These are phyloP conservation scores for Geothlypis trichas DNA, from an alignment of 2,113 vertebrate genomes.

Conservation along the genomic window DNA sequence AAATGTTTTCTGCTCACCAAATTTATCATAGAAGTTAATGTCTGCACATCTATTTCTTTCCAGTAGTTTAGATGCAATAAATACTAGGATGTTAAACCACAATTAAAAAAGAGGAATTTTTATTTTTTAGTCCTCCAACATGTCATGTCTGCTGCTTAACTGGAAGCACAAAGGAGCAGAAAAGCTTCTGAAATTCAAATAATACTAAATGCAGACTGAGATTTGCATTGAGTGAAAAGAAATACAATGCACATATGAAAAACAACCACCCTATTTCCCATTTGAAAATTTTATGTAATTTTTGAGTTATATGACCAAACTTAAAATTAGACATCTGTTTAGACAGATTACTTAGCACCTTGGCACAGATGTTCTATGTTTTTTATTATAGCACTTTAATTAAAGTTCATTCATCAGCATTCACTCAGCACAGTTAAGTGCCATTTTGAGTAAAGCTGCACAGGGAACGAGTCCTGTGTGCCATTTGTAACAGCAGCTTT, in stretches of 20 bases:
- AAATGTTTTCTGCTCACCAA: not conserved
- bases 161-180: not conserved
- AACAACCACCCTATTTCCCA: not conserved
- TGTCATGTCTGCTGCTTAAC: not conserved
- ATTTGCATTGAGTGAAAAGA: not conserved
- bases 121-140: not conserved
- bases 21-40: not conserved
- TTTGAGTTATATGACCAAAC: not conserved
- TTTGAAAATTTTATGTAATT: not conserved
- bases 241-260: not conserved
- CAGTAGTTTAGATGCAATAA: not conserved
- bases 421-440: constrained; percentile 19
- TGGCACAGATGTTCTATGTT: constrained; percentile 40
- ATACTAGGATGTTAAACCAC: not conserved
- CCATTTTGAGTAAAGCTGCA: not conserved
- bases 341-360: constrained; percentile 38
- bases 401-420: constrained; percentile 45
- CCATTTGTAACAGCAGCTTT: not conserved
- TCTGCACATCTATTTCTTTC: not conserved
- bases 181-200: not conserved
- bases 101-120: not conserved
- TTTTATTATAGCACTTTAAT: constrained; percentile 38
- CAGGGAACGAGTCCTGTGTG: not conserved
- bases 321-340: constrained; percentile 46
- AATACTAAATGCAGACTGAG: not conserved